Evolutionary conservation across 1,140 invertebrate genomes (phyloP).

Genomic region (Drosophila equinoxialis): DNA sequence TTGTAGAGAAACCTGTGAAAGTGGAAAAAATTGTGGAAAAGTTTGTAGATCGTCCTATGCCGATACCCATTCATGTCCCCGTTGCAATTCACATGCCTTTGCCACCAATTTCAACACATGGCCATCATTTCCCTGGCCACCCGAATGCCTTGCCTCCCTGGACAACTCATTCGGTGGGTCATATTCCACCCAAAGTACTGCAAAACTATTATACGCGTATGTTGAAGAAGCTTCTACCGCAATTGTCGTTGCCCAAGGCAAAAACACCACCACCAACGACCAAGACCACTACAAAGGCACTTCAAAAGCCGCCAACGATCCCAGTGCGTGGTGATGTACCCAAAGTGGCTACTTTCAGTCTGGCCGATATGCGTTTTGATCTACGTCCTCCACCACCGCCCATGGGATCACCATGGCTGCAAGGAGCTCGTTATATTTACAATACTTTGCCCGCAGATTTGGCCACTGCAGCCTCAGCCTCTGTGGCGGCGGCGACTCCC

Average conservation of each 20-base stretch:
- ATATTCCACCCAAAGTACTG: slow-evolving; percentile 70
- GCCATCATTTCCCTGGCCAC: slow-evolving; percentile 39
- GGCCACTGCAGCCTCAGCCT: slow-evolving; percentile 55
- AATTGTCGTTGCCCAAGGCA: slow-evolving; percentile 35
- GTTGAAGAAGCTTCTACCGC: slow-evolving; percentile 73
- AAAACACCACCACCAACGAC: neutral
- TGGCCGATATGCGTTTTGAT: slow-evolving; percentile 71
- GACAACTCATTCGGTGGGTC: slow-evolving; percentile 44
- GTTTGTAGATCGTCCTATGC: slow-evolving; percentile 84
- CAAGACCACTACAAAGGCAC: slow-evolving; percentile 3
- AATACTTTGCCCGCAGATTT: slow-evolving; percentile 72
- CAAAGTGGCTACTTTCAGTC: slow-evolving; percentile 67
- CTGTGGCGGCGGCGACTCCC: slow-evolving; percentile 19
- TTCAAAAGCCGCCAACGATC: slow-evolving; percentile 43
- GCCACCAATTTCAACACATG: slow-evolving; percentile 28
- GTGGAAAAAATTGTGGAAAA: slow-evolving; percentile 85
- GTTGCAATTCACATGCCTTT: slow-evolving; percentile 82
- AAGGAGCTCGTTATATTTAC: slow-evolving; percentile 74
- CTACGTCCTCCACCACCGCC: slow-evolving; percentile 73
- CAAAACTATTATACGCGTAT: slow-evolving; percentile 76
- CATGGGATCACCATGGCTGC: slow-evolving; percentile 59
- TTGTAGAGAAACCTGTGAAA: slow-evolving; percentile 85
- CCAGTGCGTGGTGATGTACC: slow-evolving; percentile 62
- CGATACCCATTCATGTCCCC: slow-evolving; percentile 82
- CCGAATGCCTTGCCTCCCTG: slow-evolving; percentile 56